phyloP scores from a whole-genome alignment of 2,888 invertebrate species.

The Maniola hyperantus region DNA sequence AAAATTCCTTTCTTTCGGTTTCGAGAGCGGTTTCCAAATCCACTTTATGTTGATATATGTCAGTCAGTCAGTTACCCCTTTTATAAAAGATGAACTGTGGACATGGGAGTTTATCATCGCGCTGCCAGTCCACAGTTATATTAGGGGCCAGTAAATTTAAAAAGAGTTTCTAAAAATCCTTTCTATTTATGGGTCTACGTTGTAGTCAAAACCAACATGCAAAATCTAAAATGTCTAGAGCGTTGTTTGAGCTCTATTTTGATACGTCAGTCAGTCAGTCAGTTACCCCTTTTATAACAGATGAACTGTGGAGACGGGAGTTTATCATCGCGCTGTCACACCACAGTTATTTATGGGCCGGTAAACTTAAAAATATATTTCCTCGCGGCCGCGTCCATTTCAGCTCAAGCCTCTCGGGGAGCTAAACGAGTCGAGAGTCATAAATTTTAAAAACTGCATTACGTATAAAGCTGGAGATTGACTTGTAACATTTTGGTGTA shows the following conservation, averaged over 20 bases:
- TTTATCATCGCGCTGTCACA: conserved; percentile 82
- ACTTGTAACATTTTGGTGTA: no score
- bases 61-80: not conserved
- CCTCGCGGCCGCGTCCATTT: conserved; percentile 78
- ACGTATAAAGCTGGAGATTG: no score
- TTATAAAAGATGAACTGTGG: conserved; percentile 63
- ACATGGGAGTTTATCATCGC: conserved; percentile 75
- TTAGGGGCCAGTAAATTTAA: conserved; percentile 81
- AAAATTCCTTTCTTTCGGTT: no score
- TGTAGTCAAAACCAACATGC: no score
- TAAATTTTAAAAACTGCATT: conserved; percentile 71
- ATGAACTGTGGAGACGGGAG: conserved; percentile 66
- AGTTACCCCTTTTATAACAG: conserved; percentile 43
- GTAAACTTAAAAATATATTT: conserved; percentile 83
- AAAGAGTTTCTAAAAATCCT: no score
- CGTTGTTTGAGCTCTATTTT: not conserved
- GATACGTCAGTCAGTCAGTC: no score
- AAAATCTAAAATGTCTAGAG: no score
- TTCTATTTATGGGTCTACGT: no score
- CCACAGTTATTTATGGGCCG: conserved; percentile 80
- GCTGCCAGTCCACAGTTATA: conserved; percentile 80
- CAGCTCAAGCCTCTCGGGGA: conserved; percentile 81
- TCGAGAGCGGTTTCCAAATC: no score
- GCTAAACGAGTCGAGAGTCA: conserved; percentile 80
- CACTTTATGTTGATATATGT: no score